phyloP scores from a whole-genome alignment of 2,113 vertebrate genomes.

The Coreoperca whiteheadi region DNA sequence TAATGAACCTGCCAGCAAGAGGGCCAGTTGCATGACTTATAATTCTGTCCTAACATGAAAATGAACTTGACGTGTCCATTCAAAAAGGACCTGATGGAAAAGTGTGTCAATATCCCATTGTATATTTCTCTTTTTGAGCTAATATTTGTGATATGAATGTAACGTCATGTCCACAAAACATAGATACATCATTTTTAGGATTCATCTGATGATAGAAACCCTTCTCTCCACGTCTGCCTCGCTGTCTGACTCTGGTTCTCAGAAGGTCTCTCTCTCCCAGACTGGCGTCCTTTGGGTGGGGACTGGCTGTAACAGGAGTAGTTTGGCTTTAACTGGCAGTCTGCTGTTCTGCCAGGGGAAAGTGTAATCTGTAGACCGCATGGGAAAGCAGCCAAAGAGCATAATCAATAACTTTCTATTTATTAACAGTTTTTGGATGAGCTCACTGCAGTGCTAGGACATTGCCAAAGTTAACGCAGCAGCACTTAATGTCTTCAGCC shows the following conservation, averaged over 20 bases:
- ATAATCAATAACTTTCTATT: slow-evolving; percentile 84
- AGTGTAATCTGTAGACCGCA: slow-evolving; percentile 77
- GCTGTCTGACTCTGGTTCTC: slow-evolving; percentile 25
- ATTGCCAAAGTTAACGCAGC: slow-evolving; percentile 77
- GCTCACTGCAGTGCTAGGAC: slow-evolving; percentile 75
- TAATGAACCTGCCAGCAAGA: slow-evolving; percentile 71
- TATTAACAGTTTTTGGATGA: slow-evolving; percentile 82
- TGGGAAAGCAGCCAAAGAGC: slow-evolving; percentile 75
- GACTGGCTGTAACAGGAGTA: slow-evolving; percentile 73
- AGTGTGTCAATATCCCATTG: neutral
- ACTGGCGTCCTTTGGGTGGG: slow-evolving; percentile 60
- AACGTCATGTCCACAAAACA: neutral
- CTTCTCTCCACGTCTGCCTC: neutral
- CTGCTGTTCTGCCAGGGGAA: slow-evolving; percentile 68
- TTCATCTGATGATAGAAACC: slow-evolving; percentile 6
- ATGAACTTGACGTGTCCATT: slow-evolving; percentile 2
- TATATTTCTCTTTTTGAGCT: neutral
- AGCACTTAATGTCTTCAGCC: slow-evolving; percentile 66
- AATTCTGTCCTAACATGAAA: slow-evolving; percentile 29
- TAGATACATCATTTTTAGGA: neutral
- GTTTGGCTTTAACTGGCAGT: slow-evolving; percentile 64
- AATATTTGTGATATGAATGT: neutral
- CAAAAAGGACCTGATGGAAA: neutral
- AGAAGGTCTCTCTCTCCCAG: slow-evolving; percentile 24
- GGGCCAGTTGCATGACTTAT: slow-evolving; percentile 23